Base-by-base conservation (phyloP, 2,797 vertebrate genomes). In the Carapus acus region DNA sequence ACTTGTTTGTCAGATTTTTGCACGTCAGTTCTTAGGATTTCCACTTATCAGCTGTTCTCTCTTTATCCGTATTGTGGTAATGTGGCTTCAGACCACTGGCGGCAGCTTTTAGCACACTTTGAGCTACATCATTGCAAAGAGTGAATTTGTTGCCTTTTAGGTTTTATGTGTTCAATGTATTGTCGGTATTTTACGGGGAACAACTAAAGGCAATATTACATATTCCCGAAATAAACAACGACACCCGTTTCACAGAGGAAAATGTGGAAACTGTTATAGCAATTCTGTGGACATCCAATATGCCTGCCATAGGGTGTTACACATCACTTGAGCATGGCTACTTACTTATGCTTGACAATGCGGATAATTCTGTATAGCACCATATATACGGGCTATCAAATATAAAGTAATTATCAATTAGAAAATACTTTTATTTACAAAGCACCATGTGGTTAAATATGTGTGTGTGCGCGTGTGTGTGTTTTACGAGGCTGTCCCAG, bases 341-440 rank as follows among this genome's bases (percentile, higher is more conserved):
- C 16, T 15, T 22, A 36, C 17, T 45, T 65, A 36, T 39, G 29
- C 49, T 62, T 49, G 52, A 52, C 59, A 37, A 45, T 43, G 55
- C 48, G 47, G 17, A 54, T 21, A 7, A 69, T 61, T 48, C 54
- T 63, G 36, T 54, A 37, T 67, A 77, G 73, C 78, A 80, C 78
- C 78, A 44, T 65, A 65, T 49, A 58, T 14, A 65, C 12, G 27
- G 43, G 43, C 42, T 68, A 68, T 68, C 49, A 39, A 51, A 70
- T 60, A 69, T 18, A 36, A 63, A 61, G n/a, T 49, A 46, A 68
- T 53, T 17, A 68, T 50, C 58, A 40, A 47, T 62, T 29, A 48
- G 29, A 33, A 49, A 54, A 62, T 54, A 53, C 29, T 54, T 17
- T 0, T 81, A 83, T 85, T 75, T 83, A 83, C 78, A 83, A 62